Percentiles rank a stretch among this genome's conserved stretches.
These are phyloP conservation scores for Passer montanus DNA, from an alignment of 2,113 vertebrate species.

Conservation along the genomic window DNA sequence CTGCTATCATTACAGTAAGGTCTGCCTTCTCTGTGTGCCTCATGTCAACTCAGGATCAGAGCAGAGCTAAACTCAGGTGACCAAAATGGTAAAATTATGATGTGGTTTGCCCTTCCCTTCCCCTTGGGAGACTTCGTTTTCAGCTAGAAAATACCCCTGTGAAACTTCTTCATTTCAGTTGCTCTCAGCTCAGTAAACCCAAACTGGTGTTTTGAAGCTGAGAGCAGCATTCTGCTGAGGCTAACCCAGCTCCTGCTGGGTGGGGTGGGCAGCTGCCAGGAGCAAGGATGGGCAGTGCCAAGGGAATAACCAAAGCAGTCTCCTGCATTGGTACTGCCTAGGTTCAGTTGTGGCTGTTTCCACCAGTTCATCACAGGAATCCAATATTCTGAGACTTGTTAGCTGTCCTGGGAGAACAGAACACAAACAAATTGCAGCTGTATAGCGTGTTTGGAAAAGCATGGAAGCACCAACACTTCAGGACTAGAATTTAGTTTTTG, in stretches of 20 bases:
- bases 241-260: not conserved
- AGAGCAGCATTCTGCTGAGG: not conserved
- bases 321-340: accelerated
- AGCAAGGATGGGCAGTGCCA: accelerated
- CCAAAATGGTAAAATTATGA: not conserved
- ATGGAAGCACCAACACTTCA: not conserved
- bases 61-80: not conserved
- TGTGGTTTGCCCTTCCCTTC: not conserved
- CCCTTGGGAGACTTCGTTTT: not conserved
- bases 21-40: not conserved
- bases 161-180: not conserved
- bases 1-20: not conserved
- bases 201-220: not conserved
- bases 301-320: accelerated
- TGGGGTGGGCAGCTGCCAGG: accelerated
- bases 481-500: not conserved
- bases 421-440: not conserved
- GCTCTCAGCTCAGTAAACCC: not conserved
- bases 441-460: not conserved
- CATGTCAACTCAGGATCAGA: not conserved
- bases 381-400: not conserved
- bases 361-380: not conserved
- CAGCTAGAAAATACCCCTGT: not conserved
- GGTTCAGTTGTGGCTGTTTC: not conserved
- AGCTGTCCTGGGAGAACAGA: not conserved